Evolutionary conservation across 2,888 invertebrate genomes (phyloP).

Genomic region (Biston betularia): DNA sequence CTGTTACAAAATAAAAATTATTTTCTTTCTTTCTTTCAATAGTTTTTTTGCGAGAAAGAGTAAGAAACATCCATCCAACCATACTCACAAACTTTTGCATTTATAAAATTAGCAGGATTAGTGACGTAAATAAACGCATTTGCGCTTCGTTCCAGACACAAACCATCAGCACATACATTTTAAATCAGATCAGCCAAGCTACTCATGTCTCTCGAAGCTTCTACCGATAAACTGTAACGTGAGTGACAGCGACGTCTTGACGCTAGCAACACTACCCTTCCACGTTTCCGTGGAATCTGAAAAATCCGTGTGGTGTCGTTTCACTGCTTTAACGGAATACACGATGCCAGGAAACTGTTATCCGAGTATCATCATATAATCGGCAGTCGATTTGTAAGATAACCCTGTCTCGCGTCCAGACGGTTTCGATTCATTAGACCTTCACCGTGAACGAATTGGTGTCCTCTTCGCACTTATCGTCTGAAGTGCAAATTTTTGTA

Average conservation of each 20-base stretch:
- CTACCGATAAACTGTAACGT: slow-evolving; percentile 15
- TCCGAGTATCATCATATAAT: slow-evolving; percentile 35
- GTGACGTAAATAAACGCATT: too few relatives aligned
- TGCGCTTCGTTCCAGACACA: too few relatives aligned
- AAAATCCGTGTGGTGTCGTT: slow-evolving; percentile 59
- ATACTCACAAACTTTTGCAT: too few relatives aligned
- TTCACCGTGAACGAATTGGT: not conserved
- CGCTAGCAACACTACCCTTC: slow-evolving; percentile 9
- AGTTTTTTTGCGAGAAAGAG: too few relatives aligned
- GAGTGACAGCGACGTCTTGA: slow-evolving; percentile 5
- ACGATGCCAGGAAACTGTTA: slow-evolving; percentile 59
- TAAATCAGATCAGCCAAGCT: too few relatives aligned
- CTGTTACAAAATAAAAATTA: too few relatives aligned
- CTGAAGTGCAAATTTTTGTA: not conserved
- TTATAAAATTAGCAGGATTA: too few relatives aligned
- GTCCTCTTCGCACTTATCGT: not conserved
- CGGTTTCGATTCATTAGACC: slow-evolving; percentile 13
- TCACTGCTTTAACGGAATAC: slow-evolving; percentile 51
- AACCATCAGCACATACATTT: too few relatives aligned
- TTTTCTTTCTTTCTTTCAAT: too few relatives aligned
- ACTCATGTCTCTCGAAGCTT: not conserved
- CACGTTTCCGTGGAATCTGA: slow-evolving; percentile 55
- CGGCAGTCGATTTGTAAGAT: slow-evolving; percentile 20
- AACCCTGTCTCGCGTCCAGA: slow-evolving; percentile 24
- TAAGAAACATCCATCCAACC: too few relatives aligned